A percentile compares a stretch with the other conserved stretches of the same genome.
phyloP scores from a whole-genome alignment of 1,140 invertebrate species.

The Anastrepha obliqua region DNA sequence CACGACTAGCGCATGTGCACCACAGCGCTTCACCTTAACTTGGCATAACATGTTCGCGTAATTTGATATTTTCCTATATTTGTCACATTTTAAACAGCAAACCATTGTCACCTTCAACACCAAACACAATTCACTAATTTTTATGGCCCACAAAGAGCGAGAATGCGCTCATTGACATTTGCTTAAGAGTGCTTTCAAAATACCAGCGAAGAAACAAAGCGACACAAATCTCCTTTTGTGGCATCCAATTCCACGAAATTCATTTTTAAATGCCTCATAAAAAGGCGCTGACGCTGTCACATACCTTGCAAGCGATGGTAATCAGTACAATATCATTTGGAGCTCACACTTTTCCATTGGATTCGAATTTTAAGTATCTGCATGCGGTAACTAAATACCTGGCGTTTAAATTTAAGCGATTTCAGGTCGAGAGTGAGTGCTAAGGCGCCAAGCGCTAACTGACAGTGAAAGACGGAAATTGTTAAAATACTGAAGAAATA shows the following conservation, averaged over 20 bases:
- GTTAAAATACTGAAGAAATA: too few species aligned
- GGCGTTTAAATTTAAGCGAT: not conserved
- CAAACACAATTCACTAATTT: constrained; percentile 1
- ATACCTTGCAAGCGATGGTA: not conserved
- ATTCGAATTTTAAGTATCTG: not conserved
- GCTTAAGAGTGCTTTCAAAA: not conserved
- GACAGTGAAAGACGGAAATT: too few species aligned
- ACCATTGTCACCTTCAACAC: not conserved
- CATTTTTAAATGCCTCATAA: constrained; percentile 39
- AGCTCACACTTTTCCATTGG: not conserved
- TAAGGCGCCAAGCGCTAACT: not conserved
- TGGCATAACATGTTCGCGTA: not conserved
- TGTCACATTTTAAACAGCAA: constrained; percentile 20
- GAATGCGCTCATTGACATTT: not conserved
- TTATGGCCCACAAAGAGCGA: not conserved
- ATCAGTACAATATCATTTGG: not conserved
- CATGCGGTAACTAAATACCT: not conserved
- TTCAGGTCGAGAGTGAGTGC: not conserved
- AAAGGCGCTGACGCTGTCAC: constrained; percentile 5
- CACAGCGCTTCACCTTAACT: not conserved
- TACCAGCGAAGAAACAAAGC: too few species aligned
- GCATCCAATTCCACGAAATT: constrained; percentile 46
- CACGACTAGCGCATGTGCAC: not conserved
- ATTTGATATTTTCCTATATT: constrained; percentile 42
- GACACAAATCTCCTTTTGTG: not conserved